phyloP scores from a whole-genome alignment of 2,113 vertebrate species.

The Coreoperca whiteheadi region DNA sequence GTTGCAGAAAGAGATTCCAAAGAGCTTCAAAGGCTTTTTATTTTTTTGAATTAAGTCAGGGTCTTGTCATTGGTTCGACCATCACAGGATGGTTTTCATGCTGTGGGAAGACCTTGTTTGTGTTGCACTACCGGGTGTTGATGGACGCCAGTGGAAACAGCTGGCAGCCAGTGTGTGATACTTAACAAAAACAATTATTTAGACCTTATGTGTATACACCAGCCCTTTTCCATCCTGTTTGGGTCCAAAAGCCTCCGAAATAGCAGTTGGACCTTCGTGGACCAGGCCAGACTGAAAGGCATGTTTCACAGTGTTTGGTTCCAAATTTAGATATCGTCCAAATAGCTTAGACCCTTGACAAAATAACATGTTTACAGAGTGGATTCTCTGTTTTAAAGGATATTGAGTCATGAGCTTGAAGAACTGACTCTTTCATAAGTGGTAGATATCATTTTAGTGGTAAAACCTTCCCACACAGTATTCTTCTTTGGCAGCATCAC shows the following conservation, averaged over 20 bases:
- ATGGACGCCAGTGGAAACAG: constrained; percentile 48
- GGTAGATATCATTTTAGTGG: constrained; percentile 3
- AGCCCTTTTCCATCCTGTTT: constrained; percentile 39
- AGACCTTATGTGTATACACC: constrained; percentile 28
- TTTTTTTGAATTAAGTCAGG: background rate
- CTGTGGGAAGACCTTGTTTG: constrained; percentile 41
- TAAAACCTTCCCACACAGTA: constrained; percentile 24
- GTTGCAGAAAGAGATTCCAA: background rate
- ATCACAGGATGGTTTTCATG: constrained; percentile 28
- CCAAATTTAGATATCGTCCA: constrained; percentile 34
- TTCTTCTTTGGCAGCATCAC: constrained; percentile 28
- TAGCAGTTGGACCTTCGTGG: background rate
- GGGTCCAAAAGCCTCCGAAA: background rate
- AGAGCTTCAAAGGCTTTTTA: background rate
- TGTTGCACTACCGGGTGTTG: constrained; percentile 30
- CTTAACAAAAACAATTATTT: constrained; percentile 49
- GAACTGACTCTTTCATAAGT: background rate
- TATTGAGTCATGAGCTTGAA: constrained; percentile 24
- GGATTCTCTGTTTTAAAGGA: constrained; percentile 18
- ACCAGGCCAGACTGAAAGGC: background rate
- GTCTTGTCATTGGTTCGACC: constrained; percentile 18
- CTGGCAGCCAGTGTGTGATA: constrained; percentile 1
- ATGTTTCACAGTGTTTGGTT: constrained; percentile 12
- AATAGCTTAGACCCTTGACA: constrained; percentile 21
- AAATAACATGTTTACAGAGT: constrained; percentile 34